Percentiles rank a stretch among this genome's conserved stretches.
These are phyloP conservation scores for Lampropteryx suffumata DNA, from an alignment of 2,888 invertebrate genomes.

Conservation along the genomic window DNA sequence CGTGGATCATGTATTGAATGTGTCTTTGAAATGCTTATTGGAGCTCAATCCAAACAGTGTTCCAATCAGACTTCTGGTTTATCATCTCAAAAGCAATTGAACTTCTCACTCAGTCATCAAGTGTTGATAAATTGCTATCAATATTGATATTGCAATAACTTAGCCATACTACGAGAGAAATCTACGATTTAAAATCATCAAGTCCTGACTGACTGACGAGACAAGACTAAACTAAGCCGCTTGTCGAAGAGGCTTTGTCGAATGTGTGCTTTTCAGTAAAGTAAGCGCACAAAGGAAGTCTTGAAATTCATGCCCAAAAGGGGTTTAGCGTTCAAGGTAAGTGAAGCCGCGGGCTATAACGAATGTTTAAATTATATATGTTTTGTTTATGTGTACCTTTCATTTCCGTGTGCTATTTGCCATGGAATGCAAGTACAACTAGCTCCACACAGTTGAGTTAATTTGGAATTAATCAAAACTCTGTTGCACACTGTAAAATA, in stretches of 20 bases:
- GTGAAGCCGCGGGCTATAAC: too few species aligned
- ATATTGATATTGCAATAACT: slow-evolving; percentile 11
- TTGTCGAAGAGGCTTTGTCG: too few species aligned
- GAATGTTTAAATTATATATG: too few species aligned
- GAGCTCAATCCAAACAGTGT: slow-evolving; percentile 12
- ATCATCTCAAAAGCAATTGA: slow-evolving; percentile 11
- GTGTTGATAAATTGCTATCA: slow-evolving; percentile 13
- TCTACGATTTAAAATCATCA: background rate
- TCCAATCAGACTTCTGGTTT: slow-evolving; percentile 15
- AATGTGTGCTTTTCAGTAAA: too few species aligned
- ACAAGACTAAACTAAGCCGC: too few species aligned
- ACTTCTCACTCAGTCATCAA: slow-evolving; percentile 13
- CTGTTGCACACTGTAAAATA: background rate
- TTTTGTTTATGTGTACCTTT: background rate
- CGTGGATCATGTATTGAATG: too few species aligned
- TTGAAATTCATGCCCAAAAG: too few species aligned
- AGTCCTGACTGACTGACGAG: too few species aligned
- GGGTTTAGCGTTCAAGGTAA: too few species aligned
- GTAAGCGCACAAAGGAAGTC: too few species aligned
- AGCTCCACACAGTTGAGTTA: background rate
- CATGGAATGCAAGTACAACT: background rate
- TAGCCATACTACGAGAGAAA: background rate
- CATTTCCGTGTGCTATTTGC: background rate
- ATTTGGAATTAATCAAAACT: background rate
- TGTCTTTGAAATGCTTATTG: slow-evolving; percentile 7